Evolutionary conservation across 1,140 invertebrate genomes (phyloP).

Genomic region (Harlomillsia oculata): DNA sequence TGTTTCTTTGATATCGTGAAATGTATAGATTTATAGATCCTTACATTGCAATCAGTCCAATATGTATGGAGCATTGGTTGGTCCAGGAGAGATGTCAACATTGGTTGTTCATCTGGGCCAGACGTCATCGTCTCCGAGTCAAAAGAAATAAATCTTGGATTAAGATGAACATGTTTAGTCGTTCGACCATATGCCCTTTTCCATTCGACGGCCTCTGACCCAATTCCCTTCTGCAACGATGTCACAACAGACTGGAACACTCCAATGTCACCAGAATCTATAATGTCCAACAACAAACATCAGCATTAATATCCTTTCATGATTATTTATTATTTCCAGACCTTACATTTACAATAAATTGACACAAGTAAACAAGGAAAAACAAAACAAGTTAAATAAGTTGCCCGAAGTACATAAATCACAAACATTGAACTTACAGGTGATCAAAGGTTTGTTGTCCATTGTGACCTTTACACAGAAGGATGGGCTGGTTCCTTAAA

Average conservation of each 20-base stretch:
- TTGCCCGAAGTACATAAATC: no score
- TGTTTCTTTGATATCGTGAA: not conserved
- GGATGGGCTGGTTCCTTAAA: no score
- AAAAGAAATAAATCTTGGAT: constrained; percentile 75
- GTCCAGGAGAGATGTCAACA: constrained; percentile 46
- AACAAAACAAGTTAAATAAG: no score
- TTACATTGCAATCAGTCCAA: constrained; percentile 85
- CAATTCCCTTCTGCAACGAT: constrained; percentile 63
- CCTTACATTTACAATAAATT: not conserved
- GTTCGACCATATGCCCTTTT: constrained; percentile 69
- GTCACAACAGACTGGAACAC: constrained; percentile 74
- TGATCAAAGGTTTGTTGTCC: constrained; percentile 23
- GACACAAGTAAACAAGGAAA: no score
- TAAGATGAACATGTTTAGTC: constrained; percentile 69
- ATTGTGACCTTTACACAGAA: no score
- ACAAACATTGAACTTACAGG: constrained; percentile 24
- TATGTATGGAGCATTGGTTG: constrained; percentile 87
- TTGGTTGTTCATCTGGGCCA: constrained; percentile 1
- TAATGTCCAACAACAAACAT: not conserved
- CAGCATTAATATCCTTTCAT: not conserved
- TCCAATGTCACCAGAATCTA: constrained; percentile 79
- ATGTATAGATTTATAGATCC: no score
- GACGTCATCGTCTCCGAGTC: constrained; percentile 37
- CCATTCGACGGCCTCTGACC: constrained; percentile 81
- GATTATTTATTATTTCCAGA: no score